phyloP scores from a whole-genome alignment of 2,113 vertebrate genomes.

The Mustela lutreola region DNA sequence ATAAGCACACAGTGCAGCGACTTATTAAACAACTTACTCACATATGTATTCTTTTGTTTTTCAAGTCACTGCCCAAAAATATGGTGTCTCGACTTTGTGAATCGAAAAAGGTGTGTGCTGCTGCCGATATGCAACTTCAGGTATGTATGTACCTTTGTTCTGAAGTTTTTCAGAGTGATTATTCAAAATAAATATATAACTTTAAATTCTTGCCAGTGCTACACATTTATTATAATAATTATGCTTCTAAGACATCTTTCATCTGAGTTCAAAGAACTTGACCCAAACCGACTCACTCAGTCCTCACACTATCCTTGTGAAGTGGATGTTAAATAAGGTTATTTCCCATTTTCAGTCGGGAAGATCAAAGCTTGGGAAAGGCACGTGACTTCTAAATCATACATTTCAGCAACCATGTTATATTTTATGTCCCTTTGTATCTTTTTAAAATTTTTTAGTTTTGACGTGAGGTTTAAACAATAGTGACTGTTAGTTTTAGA shows the following conservation, averaged over 20 bases:
- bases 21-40: background rate
- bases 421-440: background rate
- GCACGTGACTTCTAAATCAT: background rate
- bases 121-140: conserved; percentile 98
- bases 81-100: conserved; percentile 98
- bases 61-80: conserved; percentile 92
- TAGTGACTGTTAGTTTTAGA: background rate
- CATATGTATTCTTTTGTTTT: conserved; percentile 56
- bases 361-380: conserved; percentile 29
- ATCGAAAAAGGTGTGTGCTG: conserved; percentile 97
- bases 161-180: conserved; percentile 8
- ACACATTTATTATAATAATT: conserved; percentile 67
- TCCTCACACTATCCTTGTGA: background rate
- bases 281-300: conserved; percentile 10
- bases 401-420: background rate
- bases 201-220: conserved; percentile 49
- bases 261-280: conserved; percentile 72
- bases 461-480: background rate
- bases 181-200: conserved; percentile 20
- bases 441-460: background rate
- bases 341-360: conserved; percentile 31
- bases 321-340: background rate
- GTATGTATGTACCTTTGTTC: conserved; percentile 85
- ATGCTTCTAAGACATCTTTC: conserved; percentile 64
- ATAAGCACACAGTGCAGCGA: background rate